These are phyloP conservation scores for Palythoa grandis DNA, from an alignment of 92 coral and sea anemone genomes.

Conservation along the genomic window DNA sequence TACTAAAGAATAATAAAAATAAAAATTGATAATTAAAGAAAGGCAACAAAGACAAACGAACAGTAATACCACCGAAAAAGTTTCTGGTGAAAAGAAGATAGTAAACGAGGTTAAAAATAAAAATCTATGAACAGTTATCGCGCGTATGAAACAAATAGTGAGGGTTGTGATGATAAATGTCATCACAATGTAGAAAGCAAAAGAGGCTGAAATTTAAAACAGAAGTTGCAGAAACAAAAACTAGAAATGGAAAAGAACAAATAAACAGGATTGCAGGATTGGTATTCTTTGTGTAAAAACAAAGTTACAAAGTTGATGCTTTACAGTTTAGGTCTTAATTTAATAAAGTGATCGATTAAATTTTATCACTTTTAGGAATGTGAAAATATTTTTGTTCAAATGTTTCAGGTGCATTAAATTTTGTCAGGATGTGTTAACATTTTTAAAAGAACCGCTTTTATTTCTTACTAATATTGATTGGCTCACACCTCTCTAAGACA, in stretches of 20 bases:
- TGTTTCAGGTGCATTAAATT: background rate
- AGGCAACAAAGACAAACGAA: background rate
- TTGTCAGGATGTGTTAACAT: background rate
- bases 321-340: background rate
- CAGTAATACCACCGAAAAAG: too few relatives aligned
- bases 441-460: background rate
- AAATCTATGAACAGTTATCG: too few relatives aligned
- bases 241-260: background rate
- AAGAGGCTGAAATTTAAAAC: too few relatives aligned
- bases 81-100: too few relatives aligned
- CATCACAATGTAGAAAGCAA: too few relatives aligned
- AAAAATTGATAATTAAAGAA: too few relatives aligned
- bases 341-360: background rate
- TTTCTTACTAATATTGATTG: background rate
- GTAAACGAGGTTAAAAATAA: too few relatives aligned
- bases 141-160: too few relatives aligned
- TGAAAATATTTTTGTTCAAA: background rate
- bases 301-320: background rate
- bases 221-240: background rate
- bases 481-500: too few relatives aligned
- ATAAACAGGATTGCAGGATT: background rate
- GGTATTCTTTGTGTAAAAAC: background rate
- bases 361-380: background rate
- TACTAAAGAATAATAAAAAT: too few relatives aligned
- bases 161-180: too few relatives aligned